Conservation (phyloP, 1,140 invertebrate species). For the Lanistes nyassanus region DNA sequence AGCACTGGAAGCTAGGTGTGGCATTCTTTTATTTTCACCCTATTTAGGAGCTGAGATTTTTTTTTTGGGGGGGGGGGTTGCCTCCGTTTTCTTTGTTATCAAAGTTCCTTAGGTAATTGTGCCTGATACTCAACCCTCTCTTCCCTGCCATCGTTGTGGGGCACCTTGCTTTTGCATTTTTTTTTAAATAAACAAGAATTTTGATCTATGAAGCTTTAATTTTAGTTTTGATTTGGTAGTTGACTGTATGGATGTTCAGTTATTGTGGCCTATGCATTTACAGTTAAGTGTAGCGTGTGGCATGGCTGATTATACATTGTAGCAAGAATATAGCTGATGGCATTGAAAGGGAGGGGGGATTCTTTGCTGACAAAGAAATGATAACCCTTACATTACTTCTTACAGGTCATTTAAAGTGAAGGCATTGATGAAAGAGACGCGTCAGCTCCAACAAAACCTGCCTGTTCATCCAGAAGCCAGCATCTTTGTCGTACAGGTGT, state of each 20-base stretch:
- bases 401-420: conserved; percentile 34
- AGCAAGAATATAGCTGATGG: not conserved
- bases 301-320: not conserved
- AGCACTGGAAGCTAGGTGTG: conserved; percentile 32
- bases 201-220: too few relatives aligned
- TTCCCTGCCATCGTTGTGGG: too few relatives aligned
- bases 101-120: too few relatives aligned
- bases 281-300: not conserved
- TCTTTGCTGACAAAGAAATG: not conserved
- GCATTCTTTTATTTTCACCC: not conserved
- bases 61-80: too few relatives aligned
- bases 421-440: conserved; percentile 37
- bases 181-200: too few relatives aligned
- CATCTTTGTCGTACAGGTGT: conserved; percentile 37
- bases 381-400: not conserved
- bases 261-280: too few relatives aligned
- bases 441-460: conserved; percentile 28
- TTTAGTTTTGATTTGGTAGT: too few relatives aligned
- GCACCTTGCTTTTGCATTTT: too few relatives aligned
- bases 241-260: too few relatives aligned
- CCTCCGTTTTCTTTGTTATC: too few relatives aligned
- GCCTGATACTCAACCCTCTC: too few relatives aligned
- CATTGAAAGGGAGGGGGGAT: not conserved
- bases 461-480: conserved; percentile 32
- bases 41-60: not conserved